Conservation (phyloP, 2,113 vertebrate genomes). For the Oncorhynchus masou region DNA sequence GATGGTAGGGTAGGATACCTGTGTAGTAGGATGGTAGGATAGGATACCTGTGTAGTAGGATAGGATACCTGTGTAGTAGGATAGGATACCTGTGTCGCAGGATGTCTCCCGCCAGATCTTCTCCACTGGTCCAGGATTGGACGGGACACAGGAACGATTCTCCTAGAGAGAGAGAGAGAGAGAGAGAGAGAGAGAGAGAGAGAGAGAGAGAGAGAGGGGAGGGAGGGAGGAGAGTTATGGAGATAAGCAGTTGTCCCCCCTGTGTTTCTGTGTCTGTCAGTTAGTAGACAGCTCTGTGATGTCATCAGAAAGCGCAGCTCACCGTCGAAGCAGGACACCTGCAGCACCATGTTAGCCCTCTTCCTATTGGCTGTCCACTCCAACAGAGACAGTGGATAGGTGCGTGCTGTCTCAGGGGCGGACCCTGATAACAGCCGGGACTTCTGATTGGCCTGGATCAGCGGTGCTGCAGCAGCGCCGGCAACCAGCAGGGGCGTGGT, state of each 20-base stretch:
- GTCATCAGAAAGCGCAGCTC: constrained; percentile 25
- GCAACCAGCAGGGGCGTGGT: constrained; percentile 82
- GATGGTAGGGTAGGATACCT: too few relatives aligned
- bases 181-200: constrained; percentile 28
- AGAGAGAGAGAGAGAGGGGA: not conserved
- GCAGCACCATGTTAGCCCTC: constrained; percentile 87
- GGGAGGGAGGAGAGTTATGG: not conserved
- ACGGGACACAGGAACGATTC: constrained; percentile 85
- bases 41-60: too few relatives aligned
- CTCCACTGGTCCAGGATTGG: constrained; percentile 92
- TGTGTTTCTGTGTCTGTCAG: too few relatives aligned
- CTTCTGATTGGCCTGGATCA: constrained; percentile 88
- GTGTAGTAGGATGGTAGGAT: too few relatives aligned
- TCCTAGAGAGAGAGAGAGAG: constrained; percentile 67
- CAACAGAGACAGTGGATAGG: constrained; percentile 85
- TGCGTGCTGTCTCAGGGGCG: constrained; percentile 67
- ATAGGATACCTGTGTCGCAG: constrained; percentile 84
- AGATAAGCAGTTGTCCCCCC: too few relatives aligned
- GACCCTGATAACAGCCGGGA: constrained; percentile 64
- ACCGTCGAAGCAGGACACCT: constrained; percentile 92
- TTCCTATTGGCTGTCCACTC: constrained; percentile 89
- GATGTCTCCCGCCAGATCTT: constrained; percentile 85
- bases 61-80: too few relatives aligned
- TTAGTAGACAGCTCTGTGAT: not conserved
- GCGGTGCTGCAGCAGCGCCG: constrained; percentile 90